Evolutionary conservation across 2,797 vertebrate genomes (phyloP), one percentile per base, ranked within the genome.

Genomic region (Melopsittacus undulatus): DNA sequence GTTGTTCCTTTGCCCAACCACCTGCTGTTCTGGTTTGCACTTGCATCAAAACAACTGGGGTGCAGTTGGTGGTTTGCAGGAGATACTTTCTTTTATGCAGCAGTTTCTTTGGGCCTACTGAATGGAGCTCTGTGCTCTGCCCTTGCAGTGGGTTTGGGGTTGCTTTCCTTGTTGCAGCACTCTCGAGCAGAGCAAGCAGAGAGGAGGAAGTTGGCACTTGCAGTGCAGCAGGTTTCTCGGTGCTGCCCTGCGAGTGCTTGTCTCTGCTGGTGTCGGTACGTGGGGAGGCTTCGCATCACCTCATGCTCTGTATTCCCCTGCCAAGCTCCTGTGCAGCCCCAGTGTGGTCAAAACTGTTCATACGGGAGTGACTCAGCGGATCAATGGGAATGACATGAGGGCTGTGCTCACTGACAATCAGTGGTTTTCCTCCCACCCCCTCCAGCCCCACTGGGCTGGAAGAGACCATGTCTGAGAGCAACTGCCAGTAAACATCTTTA

Each of bases 291-390:
- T 77, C 9, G 1, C 64, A 5, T 86, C 18, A 9, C 40, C 73
- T 66, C 80, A 42, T 20, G 82, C 61, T 95, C 80, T 89, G 90
- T 87, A 72, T 95, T 95, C 95, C 0, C 2, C 59, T 63, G 74
- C 80, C 14, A 42, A 80, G 87, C 92, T 94, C 87, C 91, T 76
- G 83, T 84, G 92, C 95, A 81, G 88, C 87, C 92, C 1, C 56
- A 74, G 42, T 38, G 56, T 94, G 89, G 84, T 96, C 93, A 90
- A 89, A 92, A 91, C 83, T 83, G 90, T 93, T 94, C n/a, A 78
- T 87, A 90, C 8, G 18, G 73, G 95, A 96, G 94, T 97, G 97
- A 97, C 96, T 97, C 96, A 97, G 95, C 92, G 90, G 92, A 92
- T 97, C 95, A 89, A 93, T 97, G 94, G 59, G 79, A 92, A 69